These are phyloP conservation scores for Mesocricetus auratus DNA, from an alignment of 2,113 vertebrate species.

Conservation along the genomic window DNA sequence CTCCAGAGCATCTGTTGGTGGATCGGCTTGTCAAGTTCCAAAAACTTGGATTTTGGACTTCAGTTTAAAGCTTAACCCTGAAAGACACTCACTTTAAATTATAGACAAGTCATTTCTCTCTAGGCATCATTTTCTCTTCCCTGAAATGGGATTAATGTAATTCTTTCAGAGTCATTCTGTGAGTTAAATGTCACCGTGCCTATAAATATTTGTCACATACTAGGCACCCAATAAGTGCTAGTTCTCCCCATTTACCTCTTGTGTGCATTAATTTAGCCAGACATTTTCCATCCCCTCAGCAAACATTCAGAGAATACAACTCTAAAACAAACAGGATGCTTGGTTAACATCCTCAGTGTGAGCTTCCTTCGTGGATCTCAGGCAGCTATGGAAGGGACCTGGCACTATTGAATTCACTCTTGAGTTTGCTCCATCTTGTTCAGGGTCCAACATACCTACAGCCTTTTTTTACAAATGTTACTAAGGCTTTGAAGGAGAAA, in stretches of 20 bases:
- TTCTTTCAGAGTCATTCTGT: not conserved
- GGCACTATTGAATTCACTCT: not conserved
- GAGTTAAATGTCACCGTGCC: not conserved
- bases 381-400: not conserved
- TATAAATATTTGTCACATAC: not conserved
- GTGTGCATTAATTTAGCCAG: not conserved
- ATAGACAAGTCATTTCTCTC: slow-evolving; percentile 2
- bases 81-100: not conserved
- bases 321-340: not conserved
- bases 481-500: not conserved
- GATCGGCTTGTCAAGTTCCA: not conserved
- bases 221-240: not conserved
- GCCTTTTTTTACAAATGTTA: not conserved
- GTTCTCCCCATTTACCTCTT: no score
- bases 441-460: not conserved
- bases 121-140: not conserved
- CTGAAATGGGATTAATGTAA: not conserved
- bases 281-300: not conserved
- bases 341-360: not conserved
- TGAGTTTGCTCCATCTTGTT: not conserved
- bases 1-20: not conserved
- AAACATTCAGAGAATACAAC: not conserved
- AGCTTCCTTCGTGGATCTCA: not conserved
- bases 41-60: slow-evolving; percentile 5
- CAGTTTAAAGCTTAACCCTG: not conserved